Evolutionary conservation across 2,113 vertebrate genomes (phyloP), one percentile per base, ranked within the genome.

Genomic region (Charina bottae): DNA sequence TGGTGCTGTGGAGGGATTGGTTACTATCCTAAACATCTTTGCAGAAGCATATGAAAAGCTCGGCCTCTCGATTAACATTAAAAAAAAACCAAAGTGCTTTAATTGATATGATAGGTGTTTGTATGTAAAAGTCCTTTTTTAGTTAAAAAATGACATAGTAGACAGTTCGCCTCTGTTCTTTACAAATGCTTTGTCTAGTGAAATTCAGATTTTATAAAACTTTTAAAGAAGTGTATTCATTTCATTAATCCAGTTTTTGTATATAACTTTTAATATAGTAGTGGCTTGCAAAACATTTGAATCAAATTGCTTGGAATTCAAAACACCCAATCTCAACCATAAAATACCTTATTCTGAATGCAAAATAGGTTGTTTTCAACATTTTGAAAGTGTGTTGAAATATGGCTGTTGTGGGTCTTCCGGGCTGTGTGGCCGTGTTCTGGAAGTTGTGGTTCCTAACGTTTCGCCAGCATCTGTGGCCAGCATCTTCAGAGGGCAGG

Each of bases 201-300:
- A 88, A 92, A 60, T 42, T 49, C 26, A 88, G 54, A 92, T 88
- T 92, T 59, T 78, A 89, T 93, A 21, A 87, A 4, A 54, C 49
- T 86, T 90, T 88, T n/a, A 26, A 87, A 68, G 64, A 3, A 0
- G 46, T 60, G 13, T 60, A 23, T 83, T 37, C 0, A 78, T 78
- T 78, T 78, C 33, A 78, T 78, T 78, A 37, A n/a, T 0, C 23
- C 24, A 87, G 24, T 85, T 0, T 0, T 53, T 89, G 72, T 85
- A 6, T 37, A 26, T 46, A 92, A 62, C 58, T 85, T 54, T 54
- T 78, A 72, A 78, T 78, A 21, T 21, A 78, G 2, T 37, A 78
- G 17, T 78, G 72, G 21, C 37, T 2, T 37, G 33, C 33, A 78
- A 37, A 37, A 78, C 33, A 42, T 37, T 19, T 42, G 72, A 21